A percentile compares a stretch with the other conserved stretches of the same genome.
phyloP scores from a whole-genome alignment of 1,140 invertebrate species.

The Caligus rogercresseyi region DNA sequence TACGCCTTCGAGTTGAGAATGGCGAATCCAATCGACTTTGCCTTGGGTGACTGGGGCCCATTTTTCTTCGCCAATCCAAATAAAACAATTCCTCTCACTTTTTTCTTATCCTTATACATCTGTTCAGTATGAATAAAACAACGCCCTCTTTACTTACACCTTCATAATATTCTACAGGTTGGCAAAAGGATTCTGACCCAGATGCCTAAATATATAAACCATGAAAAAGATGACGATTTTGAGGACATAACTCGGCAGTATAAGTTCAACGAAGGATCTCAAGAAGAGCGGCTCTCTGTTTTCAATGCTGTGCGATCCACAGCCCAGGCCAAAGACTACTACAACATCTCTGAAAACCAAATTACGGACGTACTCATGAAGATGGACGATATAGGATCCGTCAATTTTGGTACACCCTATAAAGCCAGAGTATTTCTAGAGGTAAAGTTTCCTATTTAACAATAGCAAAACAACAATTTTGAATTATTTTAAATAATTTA shows the following conservation, averaged over 20 bases:
- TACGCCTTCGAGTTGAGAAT: too few species aligned
- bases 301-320: constrained; percentile 46
- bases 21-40: too few species aligned
- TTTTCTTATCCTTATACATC: too few species aligned
- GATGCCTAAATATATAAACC: constrained; percentile 46
- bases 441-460: constrained; percentile 28
- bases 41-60: too few species aligned
- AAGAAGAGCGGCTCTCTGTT: constrained; percentile 44
- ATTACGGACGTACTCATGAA: constrained; percentile 47
- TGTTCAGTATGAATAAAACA: background rate
- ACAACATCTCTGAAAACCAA: constrained; percentile 39
- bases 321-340: constrained; percentile 38
- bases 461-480: too few species aligned
- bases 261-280: constrained; percentile 43
- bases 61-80: too few species aligned
- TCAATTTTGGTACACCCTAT: constrained; percentile 48
- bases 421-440: constrained; percentile 42
- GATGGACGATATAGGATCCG: constrained; percentile 44
- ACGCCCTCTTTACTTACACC: background rate
- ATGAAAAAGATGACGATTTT: constrained; percentile 43
- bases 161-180: constrained; percentile 35
- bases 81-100: too few species aligned
- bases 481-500: background rate
- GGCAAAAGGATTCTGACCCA: constrained; percentile 57
- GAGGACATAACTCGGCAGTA: constrained; percentile 51